These are phyloP conservation scores for Bostrychus sinensis DNA, from an alignment of 2,113 vertebrate genomes.

Conservation along the genomic window DNA sequence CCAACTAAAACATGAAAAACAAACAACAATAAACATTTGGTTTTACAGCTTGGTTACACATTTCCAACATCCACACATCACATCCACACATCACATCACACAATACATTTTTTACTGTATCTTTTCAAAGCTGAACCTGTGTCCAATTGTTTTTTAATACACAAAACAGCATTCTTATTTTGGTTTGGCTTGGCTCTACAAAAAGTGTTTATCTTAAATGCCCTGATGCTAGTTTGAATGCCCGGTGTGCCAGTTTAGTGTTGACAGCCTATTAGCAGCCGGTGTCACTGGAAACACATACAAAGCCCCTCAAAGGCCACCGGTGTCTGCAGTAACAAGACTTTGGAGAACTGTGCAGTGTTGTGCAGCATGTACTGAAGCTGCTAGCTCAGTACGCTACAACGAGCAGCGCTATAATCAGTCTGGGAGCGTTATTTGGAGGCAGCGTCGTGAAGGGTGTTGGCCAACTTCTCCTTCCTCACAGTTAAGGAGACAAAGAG, in stretches of 20 bases:
- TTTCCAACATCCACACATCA: too few relatives aligned
- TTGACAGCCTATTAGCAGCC: conserved; percentile 3
- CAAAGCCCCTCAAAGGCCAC: conserved; percentile 3
- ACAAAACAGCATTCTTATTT: not conserved
- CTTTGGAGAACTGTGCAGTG: conserved; percentile 7
- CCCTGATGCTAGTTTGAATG: not conserved
- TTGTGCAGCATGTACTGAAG: not conserved
- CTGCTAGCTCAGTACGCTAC: conserved; percentile 10
- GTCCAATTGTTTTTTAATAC: not conserved
- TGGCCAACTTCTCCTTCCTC: conserved; percentile 52
- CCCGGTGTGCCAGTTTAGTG: not conserved
- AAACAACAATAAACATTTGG: too few relatives aligned
- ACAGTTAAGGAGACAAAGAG: conserved; percentile 61
- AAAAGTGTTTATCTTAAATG: not conserved
- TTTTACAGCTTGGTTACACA: too few relatives aligned
- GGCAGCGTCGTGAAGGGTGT: conserved; percentile 29
- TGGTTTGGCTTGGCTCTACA: not conserved
- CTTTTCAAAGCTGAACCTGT: too few relatives aligned
- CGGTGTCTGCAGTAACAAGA: conserved; percentile 2
- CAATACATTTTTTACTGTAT: too few relatives aligned
- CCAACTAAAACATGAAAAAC: too few relatives aligned
- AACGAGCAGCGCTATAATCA: conserved; percentile 29
- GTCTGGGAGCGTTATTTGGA: conserved; percentile 25
- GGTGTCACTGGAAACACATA: not conserved
- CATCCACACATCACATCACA: too few relatives aligned